A percentile compares a stretch with the other conserved stretches of the same genome.
Conservation (phyloP, 2,888 invertebrate species). For the Pteria penguin region DNA sequence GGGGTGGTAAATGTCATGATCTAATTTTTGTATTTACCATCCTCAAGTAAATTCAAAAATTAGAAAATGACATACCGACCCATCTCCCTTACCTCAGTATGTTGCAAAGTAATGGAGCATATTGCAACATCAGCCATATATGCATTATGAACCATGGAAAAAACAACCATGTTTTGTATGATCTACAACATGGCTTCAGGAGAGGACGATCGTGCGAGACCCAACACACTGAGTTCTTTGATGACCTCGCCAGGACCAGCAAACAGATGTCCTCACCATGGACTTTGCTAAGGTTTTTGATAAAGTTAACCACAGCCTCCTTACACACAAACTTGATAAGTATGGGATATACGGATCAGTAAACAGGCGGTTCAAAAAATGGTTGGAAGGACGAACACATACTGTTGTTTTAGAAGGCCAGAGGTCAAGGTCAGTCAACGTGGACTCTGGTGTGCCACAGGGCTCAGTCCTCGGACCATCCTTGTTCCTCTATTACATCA, state of each 20-base stretch:
- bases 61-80: too few species aligned
- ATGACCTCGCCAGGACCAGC: slow-evolving; percentile 18
- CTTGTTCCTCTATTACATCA: slow-evolving; percentile 27
- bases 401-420: slow-evolving; percentile 8
- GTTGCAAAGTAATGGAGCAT: slow-evolving; percentile 28
- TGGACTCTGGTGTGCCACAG: slow-evolving; percentile 23
- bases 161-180: slow-evolving; percentile 20
- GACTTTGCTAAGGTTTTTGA: slow-evolving; percentile 42
- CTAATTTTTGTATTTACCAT: too few species aligned
- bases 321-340: slow-evolving; percentile 12
- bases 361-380: slow-evolving; percentile 7
- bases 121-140: slow-evolving; percentile 7
- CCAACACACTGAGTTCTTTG: slow-evolving; percentile 26
- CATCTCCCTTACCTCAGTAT: slow-evolving; percentile 28
- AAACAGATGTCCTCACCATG: slow-evolving; percentile 28
- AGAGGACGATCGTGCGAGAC: slow-evolving; percentile 34
- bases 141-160: slow-evolving; percentile 28
- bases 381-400: slow-evolving; percentile 5
- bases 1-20: too few species aligned
- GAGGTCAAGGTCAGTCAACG: neutral
- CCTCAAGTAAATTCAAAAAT: too few species aligned
- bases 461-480: slow-evolving; percentile 21
- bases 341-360: slow-evolving; percentile 14
- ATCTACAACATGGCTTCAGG: slow-evolving; percentile 36
- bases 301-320: slow-evolving; percentile 28